Evolutionary conservation across 2,888 invertebrate species (phyloP).

Genomic region (Volucella zonaria): DNA sequence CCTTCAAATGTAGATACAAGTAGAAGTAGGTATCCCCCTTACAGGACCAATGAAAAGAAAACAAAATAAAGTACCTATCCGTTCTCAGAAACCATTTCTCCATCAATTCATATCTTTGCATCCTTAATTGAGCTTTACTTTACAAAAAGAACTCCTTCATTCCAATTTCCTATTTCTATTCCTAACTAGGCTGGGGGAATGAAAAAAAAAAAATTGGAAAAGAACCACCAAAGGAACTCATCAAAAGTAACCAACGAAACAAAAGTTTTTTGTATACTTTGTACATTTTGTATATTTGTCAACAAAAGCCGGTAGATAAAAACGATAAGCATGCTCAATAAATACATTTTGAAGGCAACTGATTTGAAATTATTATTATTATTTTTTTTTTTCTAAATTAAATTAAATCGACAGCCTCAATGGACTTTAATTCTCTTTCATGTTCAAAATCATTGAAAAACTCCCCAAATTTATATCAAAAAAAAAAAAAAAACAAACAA

Average conservation of each 20-base stretch:
- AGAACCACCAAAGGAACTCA: not conserved
- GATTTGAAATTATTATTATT: not conserved
- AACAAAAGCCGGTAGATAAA: constrained; percentile 65
- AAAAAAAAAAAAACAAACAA: not conserved
- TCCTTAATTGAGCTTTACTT: constrained; percentile 42
- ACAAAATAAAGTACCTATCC: not conserved
- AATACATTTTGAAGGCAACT: constrained; percentile 31
- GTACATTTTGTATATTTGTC: constrained; percentile 41
- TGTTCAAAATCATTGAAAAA: not conserved
- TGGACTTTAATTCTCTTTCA: not conserved
- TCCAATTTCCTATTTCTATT: constrained; percentile 1
- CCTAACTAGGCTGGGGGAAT: not conserved
- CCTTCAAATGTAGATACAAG: not conserved
- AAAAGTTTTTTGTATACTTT: not conserved
- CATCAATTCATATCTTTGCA: constrained; percentile 39
- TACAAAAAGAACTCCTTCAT: constrained; percentile 3
- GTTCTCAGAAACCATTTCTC: constrained; percentile 22
- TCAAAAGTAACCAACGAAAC: not conserved
- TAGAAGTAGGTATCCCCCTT: not conserved
- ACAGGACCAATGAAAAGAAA: not conserved
- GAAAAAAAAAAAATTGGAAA: not conserved
- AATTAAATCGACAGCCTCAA: not conserved
- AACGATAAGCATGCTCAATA: constrained; percentile 42
- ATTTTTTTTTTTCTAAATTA: not conserved
- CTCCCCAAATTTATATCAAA: not conserved